These are phyloP conservation scores for Odobenus rosmarus DNA, from an alignment of 2,113 vertebrate genomes.

Conservation along the genomic window DNA sequence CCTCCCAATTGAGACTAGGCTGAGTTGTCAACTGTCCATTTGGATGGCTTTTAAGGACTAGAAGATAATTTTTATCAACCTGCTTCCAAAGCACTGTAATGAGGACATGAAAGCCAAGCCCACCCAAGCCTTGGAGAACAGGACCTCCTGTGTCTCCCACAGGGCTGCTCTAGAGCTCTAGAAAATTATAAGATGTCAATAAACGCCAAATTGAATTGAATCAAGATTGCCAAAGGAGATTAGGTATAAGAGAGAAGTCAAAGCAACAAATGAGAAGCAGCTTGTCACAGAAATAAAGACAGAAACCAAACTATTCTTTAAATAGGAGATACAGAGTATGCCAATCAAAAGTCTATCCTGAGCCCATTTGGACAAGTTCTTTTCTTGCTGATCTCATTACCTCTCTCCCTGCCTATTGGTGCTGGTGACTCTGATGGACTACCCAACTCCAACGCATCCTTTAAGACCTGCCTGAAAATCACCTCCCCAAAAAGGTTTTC, in stretches of 20 bases:
- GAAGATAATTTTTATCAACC: not conserved
- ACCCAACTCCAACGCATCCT: not conserved
- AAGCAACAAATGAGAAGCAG: not conserved
- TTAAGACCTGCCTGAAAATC: conserved; percentile 4
- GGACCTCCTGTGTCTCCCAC: not conserved
- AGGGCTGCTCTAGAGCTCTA: not conserved
- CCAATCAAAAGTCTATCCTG: not conserved
- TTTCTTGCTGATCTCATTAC: not conserved
- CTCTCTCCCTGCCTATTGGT: not conserved
- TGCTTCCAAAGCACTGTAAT: not conserved
- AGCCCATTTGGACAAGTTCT: not conserved
- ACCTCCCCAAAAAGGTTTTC: not conserved
- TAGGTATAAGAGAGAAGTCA: not conserved
- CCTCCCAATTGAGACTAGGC: not conserved
- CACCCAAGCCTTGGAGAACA: not conserved
- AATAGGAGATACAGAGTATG: not conserved
- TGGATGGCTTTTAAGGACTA: not conserved
- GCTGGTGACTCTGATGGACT: not conserved
- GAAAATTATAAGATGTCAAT: not conserved
- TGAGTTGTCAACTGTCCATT: not conserved
- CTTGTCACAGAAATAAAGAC: not conserved
- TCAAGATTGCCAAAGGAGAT: not conserved
- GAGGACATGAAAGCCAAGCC: not conserved
- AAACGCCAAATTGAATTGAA: not conserved
- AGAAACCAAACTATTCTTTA: not conserved